Evolutionary conservation across 2,888 invertebrate species (phyloP), one percentile per base, ranked within the genome.

Genomic region (Xanthostigma xanthostigma): DNA sequence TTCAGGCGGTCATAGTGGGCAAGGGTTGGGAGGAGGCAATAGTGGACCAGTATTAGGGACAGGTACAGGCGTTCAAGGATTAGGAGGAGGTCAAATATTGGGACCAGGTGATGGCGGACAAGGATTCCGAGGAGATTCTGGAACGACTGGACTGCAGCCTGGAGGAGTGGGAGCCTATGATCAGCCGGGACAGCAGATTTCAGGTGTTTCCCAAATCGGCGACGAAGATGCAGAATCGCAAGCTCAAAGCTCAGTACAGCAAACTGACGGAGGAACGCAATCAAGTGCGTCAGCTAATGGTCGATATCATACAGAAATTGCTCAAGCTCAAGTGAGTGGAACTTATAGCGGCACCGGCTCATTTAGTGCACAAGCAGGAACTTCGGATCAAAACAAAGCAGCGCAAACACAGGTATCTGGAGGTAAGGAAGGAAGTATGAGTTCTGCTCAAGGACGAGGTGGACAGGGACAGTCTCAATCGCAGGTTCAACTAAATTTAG

Each of bases 261-360:
- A 66, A 48, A 60, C 65, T 9, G 60, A 62, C 44, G 76, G 76
- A 53, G 84, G 82, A 50, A 86, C 87, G 1, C 75, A 79, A 56
- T 87, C 88, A 1, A 76, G 76, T 52, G 88, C 88, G 3, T 76
- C 80, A 48, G 81, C 89, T 11, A 82, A 84, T 65, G 89, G 89
- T 11, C 78, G 76, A 54, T 83, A 78, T 58, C 77, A 77, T 34
- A 80, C 81, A 51, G 87, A 84, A 9, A 78, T 79, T 3, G 82
- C 89, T 0, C 85, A 88, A 64, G 84, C 89, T 1, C 84, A 87
- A 67, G 87, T 90, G 1, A 81, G 81, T 46, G 89, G 89, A 33
- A 80, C 81, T 1, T 88, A 89, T 59, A 76, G 79, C 1, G 83
- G 84, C 2, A 73, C 78, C 17, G 88, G 88, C 11, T 79, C 85